These are phyloP conservation scores for Aquatica leii DNA, from an alignment of 2,888 invertebrate genomes.

Conservation along the genomic window DNA sequence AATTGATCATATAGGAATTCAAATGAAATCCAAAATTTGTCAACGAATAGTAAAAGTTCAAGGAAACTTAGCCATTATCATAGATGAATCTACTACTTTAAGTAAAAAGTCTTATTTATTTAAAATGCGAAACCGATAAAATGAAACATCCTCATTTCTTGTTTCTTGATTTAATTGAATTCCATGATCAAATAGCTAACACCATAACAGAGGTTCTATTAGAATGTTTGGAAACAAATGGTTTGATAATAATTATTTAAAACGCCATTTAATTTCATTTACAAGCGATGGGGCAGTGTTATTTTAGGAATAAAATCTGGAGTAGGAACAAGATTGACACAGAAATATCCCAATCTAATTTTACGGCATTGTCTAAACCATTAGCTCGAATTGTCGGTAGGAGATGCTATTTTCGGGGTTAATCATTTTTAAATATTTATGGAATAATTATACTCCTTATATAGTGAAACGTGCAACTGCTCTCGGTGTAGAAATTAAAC, in stretches of 20 bases:
- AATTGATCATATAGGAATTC: no score
- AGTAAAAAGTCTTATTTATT: conserved; percentile 6
- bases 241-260: conserved; percentile 1
- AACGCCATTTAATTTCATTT: no score
- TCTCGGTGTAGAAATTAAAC: not conserved
- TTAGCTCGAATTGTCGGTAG: no score
- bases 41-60: no score
- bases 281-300: no score
- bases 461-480: not conserved
- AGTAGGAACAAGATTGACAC: not conserved
- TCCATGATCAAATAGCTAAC: conserved; percentile 1
- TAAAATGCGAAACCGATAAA: conserved; percentile 8
- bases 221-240: conserved; percentile 2
- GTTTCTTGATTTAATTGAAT: no score
- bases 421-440: not conserved
- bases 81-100: conserved; percentile 5
- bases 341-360: not conserved
- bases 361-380: not conserved
- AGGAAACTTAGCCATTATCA: no score
- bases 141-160: conserved; percentile 5
- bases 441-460: no score
- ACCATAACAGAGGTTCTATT: conserved; percentile 6
- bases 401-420: not conserved
- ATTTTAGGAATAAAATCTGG: no score
- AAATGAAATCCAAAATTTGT: no score